Conservation (phyloP, 2,113 vertebrate genomes). For the Centropus bengalensis region DNA sequence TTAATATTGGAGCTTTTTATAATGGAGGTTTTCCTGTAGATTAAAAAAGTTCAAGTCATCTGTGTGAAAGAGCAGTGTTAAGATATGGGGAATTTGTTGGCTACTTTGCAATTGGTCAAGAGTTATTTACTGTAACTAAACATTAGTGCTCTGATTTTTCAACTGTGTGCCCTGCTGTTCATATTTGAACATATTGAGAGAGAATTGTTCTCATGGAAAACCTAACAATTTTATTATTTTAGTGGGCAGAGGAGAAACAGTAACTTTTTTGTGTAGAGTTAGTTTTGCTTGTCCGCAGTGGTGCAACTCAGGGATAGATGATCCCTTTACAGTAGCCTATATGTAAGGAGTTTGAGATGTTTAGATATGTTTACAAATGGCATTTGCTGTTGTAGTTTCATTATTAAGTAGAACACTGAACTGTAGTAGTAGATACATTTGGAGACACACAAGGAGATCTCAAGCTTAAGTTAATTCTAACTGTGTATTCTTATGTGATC, state of each 20-base stretch:
- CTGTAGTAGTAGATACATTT: background rate
- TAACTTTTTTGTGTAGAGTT: background rate
- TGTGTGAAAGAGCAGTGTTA: background rate
- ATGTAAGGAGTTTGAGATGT: background rate
- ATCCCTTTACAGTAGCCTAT: background rate
- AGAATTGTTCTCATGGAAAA: background rate
- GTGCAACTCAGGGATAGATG: background rate
- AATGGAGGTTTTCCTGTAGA: background rate
- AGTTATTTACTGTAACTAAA: background rate
- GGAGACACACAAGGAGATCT: background rate
- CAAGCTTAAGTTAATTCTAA: background rate
- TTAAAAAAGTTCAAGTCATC: background rate
- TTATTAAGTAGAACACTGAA: background rate
- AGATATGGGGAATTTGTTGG: background rate
- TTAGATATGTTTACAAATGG: background rate
- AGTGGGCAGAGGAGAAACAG: background rate
- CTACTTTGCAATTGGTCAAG: background rate
- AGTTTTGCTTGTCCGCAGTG: background rate
- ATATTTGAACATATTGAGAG: background rate
- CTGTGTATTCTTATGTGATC: background rate
- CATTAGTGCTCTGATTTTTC: background rate
- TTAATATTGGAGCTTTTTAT: background rate
- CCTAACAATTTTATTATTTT: background rate
- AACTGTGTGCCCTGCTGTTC: background rate
- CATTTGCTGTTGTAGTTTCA: background rate